Percentiles rank a stretch among this genome's conserved stretches.
phyloP scores from a whole-genome alignment of 2,113 vertebrate species.

The Crotophaga sulcirostris region DNA sequence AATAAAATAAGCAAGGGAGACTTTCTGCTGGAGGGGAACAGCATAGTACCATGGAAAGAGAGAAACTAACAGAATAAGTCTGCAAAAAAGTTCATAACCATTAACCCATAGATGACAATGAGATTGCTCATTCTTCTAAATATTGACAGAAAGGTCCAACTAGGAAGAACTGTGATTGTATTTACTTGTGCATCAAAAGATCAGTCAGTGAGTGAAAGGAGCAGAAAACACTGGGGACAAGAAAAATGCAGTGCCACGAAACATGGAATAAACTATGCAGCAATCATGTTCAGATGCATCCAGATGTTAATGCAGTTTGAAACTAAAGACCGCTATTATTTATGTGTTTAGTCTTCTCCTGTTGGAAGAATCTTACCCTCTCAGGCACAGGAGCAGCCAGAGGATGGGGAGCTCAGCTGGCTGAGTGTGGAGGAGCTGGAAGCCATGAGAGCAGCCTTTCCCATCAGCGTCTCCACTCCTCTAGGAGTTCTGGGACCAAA shows the following conservation, averaged over 20 bases:
- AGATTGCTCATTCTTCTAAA: neutral
- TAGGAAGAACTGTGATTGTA: neutral
- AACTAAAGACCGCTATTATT: neutral
- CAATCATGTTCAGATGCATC: neutral
- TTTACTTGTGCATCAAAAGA: neutral
- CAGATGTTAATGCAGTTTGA: conserved; percentile 28
- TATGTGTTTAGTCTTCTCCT: neutral
- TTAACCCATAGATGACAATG: neutral
- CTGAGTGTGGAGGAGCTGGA: neutral
- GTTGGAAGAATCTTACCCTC: neutral
- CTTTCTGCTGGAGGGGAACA: neutral
- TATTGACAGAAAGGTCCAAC: neutral
- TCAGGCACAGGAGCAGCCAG: neutral
- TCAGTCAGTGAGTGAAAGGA: neutral
- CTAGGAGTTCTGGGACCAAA: neutral
- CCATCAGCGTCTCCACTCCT: neutral
- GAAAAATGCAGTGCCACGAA: neutral
- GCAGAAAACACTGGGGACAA: neutral
- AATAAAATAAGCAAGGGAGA: neutral
- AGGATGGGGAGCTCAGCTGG: neutral
- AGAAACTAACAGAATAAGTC: neutral
- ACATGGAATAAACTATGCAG: neutral
- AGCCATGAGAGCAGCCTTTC: neutral
- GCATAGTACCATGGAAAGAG: neutral
- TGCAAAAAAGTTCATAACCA: neutral